phyloP scores from a whole-genome alignment of 2,888 invertebrate species.

The Temnothorax rugatulus region DNA sequence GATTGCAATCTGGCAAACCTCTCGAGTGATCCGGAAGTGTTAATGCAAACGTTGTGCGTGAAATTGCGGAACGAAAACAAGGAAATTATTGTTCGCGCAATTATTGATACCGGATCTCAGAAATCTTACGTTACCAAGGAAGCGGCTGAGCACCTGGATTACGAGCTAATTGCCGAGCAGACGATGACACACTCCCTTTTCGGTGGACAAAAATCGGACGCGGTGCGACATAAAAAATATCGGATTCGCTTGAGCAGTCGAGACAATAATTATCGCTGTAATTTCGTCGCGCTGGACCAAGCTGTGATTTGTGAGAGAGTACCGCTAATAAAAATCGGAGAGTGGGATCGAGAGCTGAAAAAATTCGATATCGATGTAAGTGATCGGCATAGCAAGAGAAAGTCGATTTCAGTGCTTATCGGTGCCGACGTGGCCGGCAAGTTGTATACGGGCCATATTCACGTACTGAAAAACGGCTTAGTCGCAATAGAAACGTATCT shows the following conservation, averaged over 20 bases:
- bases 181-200: neutral
- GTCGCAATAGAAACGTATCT: neutral
- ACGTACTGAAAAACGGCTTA: neutral
- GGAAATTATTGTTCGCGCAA: neutral
- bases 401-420: neutral
- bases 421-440: neutral
- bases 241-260: neutral
- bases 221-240: neutral
- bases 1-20: neutral
- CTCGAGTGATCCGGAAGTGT: neutral
- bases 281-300: neutral
- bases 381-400: neutral
- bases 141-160: neutral
- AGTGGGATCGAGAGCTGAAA: neutral
- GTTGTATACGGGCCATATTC: neutral
- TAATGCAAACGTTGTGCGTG: conserved; percentile 7
- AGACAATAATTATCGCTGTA: neutral
- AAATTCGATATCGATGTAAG: neutral
- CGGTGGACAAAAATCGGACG: neutral
- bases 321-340: neutral
- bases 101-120: neutral
- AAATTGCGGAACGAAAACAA: neutral
- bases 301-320: neutral
- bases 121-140: neutral
- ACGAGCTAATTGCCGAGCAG: neutral